These are phyloP conservation scores for Ethmia dodecea DNA, from an alignment of 2,888 invertebrate species.

Conservation along the genomic window DNA sequence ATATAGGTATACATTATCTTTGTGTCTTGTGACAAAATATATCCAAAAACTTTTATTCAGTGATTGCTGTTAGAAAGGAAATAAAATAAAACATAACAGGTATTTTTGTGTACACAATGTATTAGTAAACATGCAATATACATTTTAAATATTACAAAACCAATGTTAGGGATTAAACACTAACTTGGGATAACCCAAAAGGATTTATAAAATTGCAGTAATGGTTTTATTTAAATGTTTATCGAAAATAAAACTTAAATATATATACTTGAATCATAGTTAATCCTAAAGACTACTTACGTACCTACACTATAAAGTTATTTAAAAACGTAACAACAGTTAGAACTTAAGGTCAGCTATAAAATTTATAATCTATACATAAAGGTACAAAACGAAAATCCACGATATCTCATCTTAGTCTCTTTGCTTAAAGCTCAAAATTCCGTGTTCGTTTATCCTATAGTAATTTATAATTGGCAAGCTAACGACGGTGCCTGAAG, in stretches of 20 bases:
- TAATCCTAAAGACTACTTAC: too few relatives aligned
- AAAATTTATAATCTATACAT: slow-evolving; percentile 35
- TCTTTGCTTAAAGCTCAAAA: slow-evolving; percentile 54
- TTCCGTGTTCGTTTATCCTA: slow-evolving; percentile 26
- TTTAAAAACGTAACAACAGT: too few relatives aligned
- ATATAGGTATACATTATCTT: too few relatives aligned
- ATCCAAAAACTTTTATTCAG: too few relatives aligned
- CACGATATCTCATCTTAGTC: slow-evolving; percentile 39
- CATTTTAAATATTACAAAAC: slow-evolving; percentile 37
- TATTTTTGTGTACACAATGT: slow-evolving; percentile 26
- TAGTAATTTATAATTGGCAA: too few relatives aligned
- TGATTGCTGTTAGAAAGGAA: not conserved
- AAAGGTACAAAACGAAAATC: slow-evolving; percentile 41
- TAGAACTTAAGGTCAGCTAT: slow-evolving; percentile 22
- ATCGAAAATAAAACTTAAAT: too few relatives aligned
- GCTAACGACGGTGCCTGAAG: too few relatives aligned
- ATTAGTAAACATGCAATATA: slow-evolving; percentile 35
- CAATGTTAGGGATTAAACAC: slow-evolving; percentile 11
- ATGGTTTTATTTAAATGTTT: not conserved
- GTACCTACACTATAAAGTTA: too few relatives aligned
- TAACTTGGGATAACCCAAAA: slow-evolving; percentile 9
- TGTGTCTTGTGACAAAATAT: not conserved
- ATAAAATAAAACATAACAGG: not conserved
- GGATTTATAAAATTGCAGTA: not conserved
- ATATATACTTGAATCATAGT: too few relatives aligned